Percentiles rank a stretch among this genome's conserved stretches.
Evolutionary conservation across 2,888 invertebrate genomes (phyloP).

Genomic region (Clitarchus hookeri): DNA sequence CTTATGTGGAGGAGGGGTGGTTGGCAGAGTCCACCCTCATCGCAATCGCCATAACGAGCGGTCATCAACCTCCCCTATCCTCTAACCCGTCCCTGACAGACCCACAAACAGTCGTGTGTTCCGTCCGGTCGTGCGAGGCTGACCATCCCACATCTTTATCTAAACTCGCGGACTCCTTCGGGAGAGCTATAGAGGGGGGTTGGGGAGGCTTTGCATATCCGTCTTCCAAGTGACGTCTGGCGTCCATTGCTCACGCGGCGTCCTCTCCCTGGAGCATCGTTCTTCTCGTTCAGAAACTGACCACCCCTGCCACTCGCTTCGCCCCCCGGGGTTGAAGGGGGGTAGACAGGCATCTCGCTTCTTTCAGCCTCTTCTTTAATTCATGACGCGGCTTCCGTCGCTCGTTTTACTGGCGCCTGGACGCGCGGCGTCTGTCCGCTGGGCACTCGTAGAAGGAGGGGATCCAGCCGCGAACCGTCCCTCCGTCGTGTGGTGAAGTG

Average conservation of each 20-base stretch:
- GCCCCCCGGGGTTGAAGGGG: neutral
- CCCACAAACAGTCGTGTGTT: neutral
- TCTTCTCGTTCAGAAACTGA: no score
- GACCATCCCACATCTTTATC: neutral
- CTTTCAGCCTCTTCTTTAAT: neutral
- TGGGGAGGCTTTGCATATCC: neutral
- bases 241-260: neutral
- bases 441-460: neutral
- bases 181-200: neutral
- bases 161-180: neutral
- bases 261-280: no score
- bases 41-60: constrained; percentile 7
- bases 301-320: no score
- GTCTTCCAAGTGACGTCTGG: constrained; percentile 9
- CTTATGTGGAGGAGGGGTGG: neutral
- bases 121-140: neutral
- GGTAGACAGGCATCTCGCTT: neutral
- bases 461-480: no score
- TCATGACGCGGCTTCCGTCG: constrained; percentile 5
- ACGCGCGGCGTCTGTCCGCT: neutral
- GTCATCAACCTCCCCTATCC: neutral
- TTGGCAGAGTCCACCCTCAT: neutral
- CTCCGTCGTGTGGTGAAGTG: no score
- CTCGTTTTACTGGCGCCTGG: no score
- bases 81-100: neutral